These are phyloP conservation scores for Coptotermes formosanus DNA, from an alignment of 1,140 invertebrate genomes.

Conservation along the genomic window DNA sequence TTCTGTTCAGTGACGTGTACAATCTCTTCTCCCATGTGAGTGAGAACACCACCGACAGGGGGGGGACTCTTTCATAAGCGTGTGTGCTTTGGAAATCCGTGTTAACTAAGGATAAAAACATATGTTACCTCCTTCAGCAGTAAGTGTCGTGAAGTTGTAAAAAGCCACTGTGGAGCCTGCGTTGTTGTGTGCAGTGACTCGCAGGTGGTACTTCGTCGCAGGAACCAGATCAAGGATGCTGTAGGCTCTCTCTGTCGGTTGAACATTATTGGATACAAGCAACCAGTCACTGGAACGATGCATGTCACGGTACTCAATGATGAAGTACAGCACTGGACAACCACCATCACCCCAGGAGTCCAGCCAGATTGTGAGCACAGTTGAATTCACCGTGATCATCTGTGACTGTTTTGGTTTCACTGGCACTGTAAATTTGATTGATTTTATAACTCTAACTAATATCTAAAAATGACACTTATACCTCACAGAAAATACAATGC, in stretches of 20 bases:
- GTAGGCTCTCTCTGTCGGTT: constrained; percentile 72
- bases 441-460: too few species aligned
- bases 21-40: too few species aligned
- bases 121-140: constrained; percentile 64
- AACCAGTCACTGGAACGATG: constrained; percentile 55
- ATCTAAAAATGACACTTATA: too few species aligned
- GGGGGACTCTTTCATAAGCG: too few species aligned
- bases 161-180: constrained; percentile 83
- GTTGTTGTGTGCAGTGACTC: constrained; percentile 87
- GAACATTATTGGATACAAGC: constrained; percentile 72
- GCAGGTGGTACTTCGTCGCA: constrained; percentile 82
- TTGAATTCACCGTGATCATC: constrained; percentile 83
- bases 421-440: constrained; percentile 54
- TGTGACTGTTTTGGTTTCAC: constrained; percentile 78
- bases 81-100: not conserved
- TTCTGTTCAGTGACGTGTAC: too few species aligned
- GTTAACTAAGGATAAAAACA: too few species aligned
- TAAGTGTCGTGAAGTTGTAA: constrained; percentile 84
- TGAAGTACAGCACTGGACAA: constrained; percentile 84
- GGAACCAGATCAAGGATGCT: constrained; percentile 77
- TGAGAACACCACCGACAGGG: too few species aligned
- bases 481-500: too few species aligned
- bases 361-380: constrained; percentile 83
- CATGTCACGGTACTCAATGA: constrained; percentile 71
- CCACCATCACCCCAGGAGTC: constrained; percentile 86